These are phyloP conservation scores for Mirza zaza DNA, from an alignment of 2,113 vertebrate genomes.

Conservation along the genomic window DNA sequence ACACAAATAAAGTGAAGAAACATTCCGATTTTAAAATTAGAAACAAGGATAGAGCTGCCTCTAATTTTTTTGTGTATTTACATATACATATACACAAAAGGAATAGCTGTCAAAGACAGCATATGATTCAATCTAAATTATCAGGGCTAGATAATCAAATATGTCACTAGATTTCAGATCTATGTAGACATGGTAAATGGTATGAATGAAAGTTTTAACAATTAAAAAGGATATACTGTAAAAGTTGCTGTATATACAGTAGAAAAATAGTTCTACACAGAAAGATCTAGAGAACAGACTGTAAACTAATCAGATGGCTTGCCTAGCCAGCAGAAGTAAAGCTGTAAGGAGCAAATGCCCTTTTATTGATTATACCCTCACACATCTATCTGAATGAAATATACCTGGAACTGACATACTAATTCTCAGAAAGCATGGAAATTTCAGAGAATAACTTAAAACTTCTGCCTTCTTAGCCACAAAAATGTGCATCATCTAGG, in stretches of 20 bases:
- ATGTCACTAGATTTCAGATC: not conserved
- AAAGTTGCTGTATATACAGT: not conserved
- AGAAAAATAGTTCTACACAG: not conserved
- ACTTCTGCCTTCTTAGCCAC: not conserved
- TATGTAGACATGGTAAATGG: not conserved
- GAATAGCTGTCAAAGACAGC: not conserved
- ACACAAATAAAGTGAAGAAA: not conserved
- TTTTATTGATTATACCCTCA: not conserved
- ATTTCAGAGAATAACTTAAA: constrained; percentile 10
- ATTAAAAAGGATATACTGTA: not conserved
- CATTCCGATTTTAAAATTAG: not conserved
- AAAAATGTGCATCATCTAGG: not conserved
- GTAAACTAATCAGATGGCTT: not conserved
- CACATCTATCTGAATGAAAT: not conserved
- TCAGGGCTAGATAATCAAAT: not conserved
- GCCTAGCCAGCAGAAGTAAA: not conserved
- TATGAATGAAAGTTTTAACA: not conserved
- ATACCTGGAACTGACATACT: not conserved
- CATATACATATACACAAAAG: not conserved
- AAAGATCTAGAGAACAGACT: not conserved
- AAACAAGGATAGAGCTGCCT: not conserved
- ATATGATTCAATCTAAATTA: not conserved
- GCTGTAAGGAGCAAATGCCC: not conserved
- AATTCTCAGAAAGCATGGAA: not conserved
- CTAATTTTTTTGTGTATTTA: not conserved